Base-by-base conservation (phyloP, 2,888 invertebrate species). In the Papilio protenor region DNA sequence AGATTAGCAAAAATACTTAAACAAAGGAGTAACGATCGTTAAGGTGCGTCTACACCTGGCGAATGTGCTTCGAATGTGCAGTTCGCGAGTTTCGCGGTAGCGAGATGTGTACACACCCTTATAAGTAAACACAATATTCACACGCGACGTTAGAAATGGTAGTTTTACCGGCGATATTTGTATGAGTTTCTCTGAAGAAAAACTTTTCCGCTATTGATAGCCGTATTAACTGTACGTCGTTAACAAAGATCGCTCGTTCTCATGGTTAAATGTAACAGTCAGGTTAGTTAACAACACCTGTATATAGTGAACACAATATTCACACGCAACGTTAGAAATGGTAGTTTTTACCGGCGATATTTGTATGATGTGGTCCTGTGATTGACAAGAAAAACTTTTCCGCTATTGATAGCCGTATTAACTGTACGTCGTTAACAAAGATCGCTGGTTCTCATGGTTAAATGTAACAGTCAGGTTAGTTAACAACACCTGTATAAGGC, bases 301-400 rank as follows among this genome's bases (percentile, higher is more conserved):
- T 55, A 27, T 27, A 61, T n/a, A 6, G 23, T 23, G 33, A 61
- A 27, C 27, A n/a, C 16, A 33, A 49, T 5, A 52, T 70, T 57
- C 47, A 5, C n/a, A 71, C 18, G 71, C 27, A 23, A 12, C 47
- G 23, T 40, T 18, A 40, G 64, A 66, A 73, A 66, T 45, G 66
- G 23, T 66, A n/a, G 14, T 55, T 73, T n/a, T 45, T 61, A 69
- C 71, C 55, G 18, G 10, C 33, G 52, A 40, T 69, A 49, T n/a
- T 52, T 21, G 27, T 69, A 11, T n/a, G 23, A 59, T n/a, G n/a
- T n/a, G 69, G 52, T 77, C 70, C 70, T 61, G 74, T 18, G 57
- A n/a, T n/a, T n/a, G n/a, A n/a, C n/a, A 59, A 27, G 70, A 77
- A 77, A 77, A 77, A 77, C 23, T 70, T 77, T 74, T 74, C 77